Percentiles rank a stretch among this genome's conserved stretches.
Conservation (phyloP, 1,140 invertebrate genomes). For the Drosophila orena region DNA sequence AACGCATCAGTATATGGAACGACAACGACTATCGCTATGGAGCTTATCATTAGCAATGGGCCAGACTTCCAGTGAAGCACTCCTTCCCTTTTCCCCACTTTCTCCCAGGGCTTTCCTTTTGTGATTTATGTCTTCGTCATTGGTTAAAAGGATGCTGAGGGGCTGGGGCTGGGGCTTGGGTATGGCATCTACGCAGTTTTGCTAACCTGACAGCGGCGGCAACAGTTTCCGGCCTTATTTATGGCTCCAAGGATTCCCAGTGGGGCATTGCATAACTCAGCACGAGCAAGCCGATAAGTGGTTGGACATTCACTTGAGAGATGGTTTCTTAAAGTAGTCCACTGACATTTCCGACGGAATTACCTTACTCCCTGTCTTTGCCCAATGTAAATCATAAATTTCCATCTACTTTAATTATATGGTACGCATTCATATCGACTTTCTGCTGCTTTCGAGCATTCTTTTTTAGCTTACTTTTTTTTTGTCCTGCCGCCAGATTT, state of each 20-base stretch:
- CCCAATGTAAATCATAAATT: conserved; percentile 21
- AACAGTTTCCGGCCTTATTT: conserved; percentile 46
- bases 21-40: conserved; percentile 12
- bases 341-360: background rate
- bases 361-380: background rate
- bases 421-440: conserved; percentile 50
- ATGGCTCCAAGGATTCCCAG: conserved; percentile 42
- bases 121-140: conserved; percentile 47
- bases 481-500: conserved; percentile 27
- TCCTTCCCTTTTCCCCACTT: background rate
- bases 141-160: background rate
- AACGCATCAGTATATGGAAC: conserved; percentile 8
- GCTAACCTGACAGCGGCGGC: conserved; percentile 33
- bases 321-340: conserved; percentile 11
- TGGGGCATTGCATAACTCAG: conserved; percentile 45
- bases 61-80: conserved; percentile 11
- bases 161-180: too few relatives aligned
- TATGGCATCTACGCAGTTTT: conserved; percentile 38
- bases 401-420: conserved; percentile 18
- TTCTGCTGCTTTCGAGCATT: conserved; percentile 7
- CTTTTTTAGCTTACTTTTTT: conserved; percentile 13
- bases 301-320: conserved; percentile 18
- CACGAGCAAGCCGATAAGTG: conserved; percentile 35
- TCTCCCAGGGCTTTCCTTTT: conserved; percentile 8
- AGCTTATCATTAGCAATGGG: conserved; percentile 45